These are phyloP conservation scores for Polyommatus iphigenia DNA, from an alignment of 2,888 invertebrate species.

Conservation along the genomic window DNA sequence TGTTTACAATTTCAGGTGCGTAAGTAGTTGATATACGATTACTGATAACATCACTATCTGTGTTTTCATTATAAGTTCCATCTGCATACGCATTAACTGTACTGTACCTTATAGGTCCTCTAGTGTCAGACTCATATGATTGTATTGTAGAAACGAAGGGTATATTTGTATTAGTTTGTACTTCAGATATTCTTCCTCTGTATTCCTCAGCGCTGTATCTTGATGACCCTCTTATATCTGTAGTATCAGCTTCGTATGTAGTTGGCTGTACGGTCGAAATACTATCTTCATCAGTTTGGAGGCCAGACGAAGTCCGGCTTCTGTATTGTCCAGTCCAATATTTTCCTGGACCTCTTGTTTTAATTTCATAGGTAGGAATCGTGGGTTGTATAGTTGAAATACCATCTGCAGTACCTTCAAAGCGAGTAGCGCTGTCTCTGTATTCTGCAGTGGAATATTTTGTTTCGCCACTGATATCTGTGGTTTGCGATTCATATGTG, in stretches of 20 bases:
- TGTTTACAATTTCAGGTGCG: conserved; percentile 12
- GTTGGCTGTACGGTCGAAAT: background rate
- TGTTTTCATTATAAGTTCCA: conserved; percentile 13
- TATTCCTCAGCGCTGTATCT: background rate
- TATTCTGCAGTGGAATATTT: conserved; percentile 1
- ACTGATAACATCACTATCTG: conserved; percentile 4
- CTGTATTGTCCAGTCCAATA: conserved; percentile 15
- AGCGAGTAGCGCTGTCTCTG: background rate
- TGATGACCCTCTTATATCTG: background rate
- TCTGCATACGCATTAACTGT: background rate
- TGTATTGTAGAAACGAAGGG: background rate
- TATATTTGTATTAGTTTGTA: conserved; percentile 10
- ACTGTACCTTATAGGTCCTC: background rate
- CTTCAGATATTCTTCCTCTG: background rate
- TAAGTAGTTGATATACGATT: conserved; percentile 13
- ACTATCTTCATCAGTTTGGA: background rate
- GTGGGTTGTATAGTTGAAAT: conserved; percentile 6
- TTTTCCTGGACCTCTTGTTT: conserved; percentile 7
- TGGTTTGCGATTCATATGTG: conserved; percentile 9
- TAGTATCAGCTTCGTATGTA: conserved; percentile 10
- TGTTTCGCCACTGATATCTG: background rate
- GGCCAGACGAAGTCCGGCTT: background rate
- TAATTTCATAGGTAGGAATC: background rate
- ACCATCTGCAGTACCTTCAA: background rate
- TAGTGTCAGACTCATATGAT: conserved; percentile 17